These are phyloP conservation scores for Ascidia mentula DNA, from an alignment of 23 tunicate species.

Conservation along the genomic window DNA sequence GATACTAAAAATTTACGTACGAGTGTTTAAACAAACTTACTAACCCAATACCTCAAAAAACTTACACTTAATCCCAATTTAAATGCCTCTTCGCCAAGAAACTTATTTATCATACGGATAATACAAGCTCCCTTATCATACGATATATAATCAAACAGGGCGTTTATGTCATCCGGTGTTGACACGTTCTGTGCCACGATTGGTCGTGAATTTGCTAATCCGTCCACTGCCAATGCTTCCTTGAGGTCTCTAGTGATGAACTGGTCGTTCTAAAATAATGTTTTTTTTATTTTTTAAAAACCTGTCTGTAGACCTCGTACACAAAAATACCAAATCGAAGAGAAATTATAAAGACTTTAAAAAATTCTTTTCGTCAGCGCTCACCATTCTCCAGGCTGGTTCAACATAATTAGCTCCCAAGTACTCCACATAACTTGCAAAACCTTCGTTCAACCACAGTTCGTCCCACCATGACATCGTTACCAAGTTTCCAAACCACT, in stretches of 20 bases:
- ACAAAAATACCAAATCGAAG: no score
- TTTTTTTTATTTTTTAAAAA: no score
- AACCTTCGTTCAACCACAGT: conserved; percentile 92
- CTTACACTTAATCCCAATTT: conserved; percentile 48
- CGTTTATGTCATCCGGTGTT: conserved; percentile 35
- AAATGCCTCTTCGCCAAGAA: conserved; percentile 65
- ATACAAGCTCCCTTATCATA: conserved; percentile 75
- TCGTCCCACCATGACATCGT: conserved; percentile 92
- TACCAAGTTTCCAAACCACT: conserved; percentile 94
- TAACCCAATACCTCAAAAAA: no score
- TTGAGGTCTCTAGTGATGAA: conserved; percentile 58
- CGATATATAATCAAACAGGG: conserved; percentile 51
- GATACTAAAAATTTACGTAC: no score
- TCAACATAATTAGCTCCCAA: conserved; percentile 61
- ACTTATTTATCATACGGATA: conserved; percentile 58
- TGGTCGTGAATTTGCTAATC: conserved; percentile 62
- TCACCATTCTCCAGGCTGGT: conserved; percentile 73
- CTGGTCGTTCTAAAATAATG: conserved; percentile 44
- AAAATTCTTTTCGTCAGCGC: no score
- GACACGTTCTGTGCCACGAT: conserved; percentile 39
- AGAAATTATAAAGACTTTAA: no score
- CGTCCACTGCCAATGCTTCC: conserved; percentile 53
- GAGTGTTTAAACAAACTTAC: no score
- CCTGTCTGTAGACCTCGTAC: no score
- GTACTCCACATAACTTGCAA: conserved; percentile 76